phyloP scores from a whole-genome alignment of 2,797 vertebrate genomes.

The Sebastes ruberrimus region DNA sequence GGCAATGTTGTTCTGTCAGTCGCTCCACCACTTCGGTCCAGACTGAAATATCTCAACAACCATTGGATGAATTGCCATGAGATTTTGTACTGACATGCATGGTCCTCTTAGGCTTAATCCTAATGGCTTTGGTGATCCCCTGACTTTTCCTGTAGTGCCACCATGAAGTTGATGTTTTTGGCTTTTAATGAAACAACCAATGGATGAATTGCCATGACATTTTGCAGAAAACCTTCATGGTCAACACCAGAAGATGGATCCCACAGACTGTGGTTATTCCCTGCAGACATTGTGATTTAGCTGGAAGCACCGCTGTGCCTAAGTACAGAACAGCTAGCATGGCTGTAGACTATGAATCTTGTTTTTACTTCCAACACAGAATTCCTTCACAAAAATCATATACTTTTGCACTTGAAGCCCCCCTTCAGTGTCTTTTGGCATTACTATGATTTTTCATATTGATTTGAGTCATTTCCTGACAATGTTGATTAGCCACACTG shows the following conservation, averaged over 20 bases:
- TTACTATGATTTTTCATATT: neutral
- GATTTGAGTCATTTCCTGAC: too few relatives aligned
- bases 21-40: neutral
- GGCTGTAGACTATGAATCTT: neutral
- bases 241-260: too few relatives aligned
- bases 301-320: too few relatives aligned
- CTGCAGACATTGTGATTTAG: too few relatives aligned
- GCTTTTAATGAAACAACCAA: too few relatives aligned
- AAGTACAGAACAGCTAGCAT: neutral
- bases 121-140: neutral
- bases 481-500: too few relatives aligned
- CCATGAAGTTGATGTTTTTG: neutral
- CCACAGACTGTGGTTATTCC: too few relatives aligned
- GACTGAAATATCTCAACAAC: neutral
- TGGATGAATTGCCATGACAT: too few relatives aligned
- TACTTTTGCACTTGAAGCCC: neutral
- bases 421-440: too few relatives aligned
- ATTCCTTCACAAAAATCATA: slow-evolving; percentile 5
- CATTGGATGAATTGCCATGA: neutral
- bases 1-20: neutral
- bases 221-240: too few relatives aligned
- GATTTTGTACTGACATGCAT: neutral
- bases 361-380: neutral
- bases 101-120: neutral
- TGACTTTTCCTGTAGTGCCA: neutral